phyloP scores from a whole-genome alignment of 1,140 invertebrate species.

The Drosophila bipectinata region DNA sequence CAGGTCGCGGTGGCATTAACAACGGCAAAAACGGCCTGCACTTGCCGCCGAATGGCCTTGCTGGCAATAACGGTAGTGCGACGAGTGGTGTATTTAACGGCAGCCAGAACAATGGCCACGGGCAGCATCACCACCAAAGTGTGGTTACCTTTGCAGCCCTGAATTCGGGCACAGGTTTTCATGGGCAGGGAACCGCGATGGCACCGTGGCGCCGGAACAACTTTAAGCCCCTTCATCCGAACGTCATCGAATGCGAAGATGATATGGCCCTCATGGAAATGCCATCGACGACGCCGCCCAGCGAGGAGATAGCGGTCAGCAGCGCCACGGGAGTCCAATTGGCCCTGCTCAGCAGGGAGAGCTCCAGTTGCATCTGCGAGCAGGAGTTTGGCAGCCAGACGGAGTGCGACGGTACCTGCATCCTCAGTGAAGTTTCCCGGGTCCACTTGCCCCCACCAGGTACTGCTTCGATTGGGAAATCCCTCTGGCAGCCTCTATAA shows the following conservation, averaged over 20 bases:
- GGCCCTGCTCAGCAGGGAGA: slow-evolving; percentile 54
- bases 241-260: slow-evolving; percentile 75
- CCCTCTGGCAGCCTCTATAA: slow-evolving; percentile 65
- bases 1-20: slow-evolving; percentile 11
- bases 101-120: slow-evolving; percentile 42
- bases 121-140: slow-evolving; percentile 47
- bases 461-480: not conserved
- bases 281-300: slow-evolving; percentile 59
- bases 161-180: slow-evolving; percentile 10
- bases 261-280: slow-evolving; percentile 72
- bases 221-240: slow-evolving; percentile 74
- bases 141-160: slow-evolving; percentile 63
- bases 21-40: slow-evolving; percentile 30
- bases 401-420: slow-evolving; percentile 73
- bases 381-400: slow-evolving; percentile 74
- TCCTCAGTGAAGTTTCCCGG: slow-evolving; percentile 71
- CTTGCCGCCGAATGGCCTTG: slow-evolving; percentile 18
- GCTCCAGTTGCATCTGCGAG: slow-evolving; percentile 70
- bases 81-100: slow-evolving; percentile 30
- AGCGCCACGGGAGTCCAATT: slow-evolving; percentile 39
- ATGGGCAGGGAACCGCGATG: slow-evolving; percentile 22
- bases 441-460: slow-evolving; percentile 52
- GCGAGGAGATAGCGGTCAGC: slow-evolving; percentile 50
- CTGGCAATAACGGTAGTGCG: slow-evolving; percentile 5
- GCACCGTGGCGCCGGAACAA: slow-evolving; percentile 74